Conservation (phyloP, 2,888 invertebrate species). For the Caenorhabditis japonica region DNA sequence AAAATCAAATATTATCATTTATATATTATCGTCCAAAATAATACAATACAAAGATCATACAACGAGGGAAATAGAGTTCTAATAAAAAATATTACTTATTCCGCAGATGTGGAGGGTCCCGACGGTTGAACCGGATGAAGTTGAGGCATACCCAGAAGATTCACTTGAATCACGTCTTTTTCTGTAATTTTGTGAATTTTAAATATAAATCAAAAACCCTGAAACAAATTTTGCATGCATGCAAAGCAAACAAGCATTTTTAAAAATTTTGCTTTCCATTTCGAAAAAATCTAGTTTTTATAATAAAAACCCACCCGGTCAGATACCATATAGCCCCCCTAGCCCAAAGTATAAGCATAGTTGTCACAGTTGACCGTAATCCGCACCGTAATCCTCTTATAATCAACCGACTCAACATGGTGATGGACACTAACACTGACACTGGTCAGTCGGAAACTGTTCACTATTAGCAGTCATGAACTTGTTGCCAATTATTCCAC, state of each 20-base stretch:
- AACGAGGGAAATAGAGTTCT: too few species aligned
- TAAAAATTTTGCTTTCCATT: too few species aligned
- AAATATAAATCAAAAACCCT: too few species aligned
- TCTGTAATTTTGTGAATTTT: too few species aligned
- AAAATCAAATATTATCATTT: too few species aligned
- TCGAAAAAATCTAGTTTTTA: slow-evolving; percentile 31
- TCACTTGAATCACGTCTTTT: slow-evolving; percentile 3
- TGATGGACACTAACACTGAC: slow-evolving; percentile 11
- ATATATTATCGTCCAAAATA: too few species aligned
- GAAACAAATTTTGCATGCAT: too few species aligned
- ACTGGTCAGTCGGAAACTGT: slow-evolving; percentile 41
- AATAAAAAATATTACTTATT: too few species aligned
- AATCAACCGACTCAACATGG: slow-evolving; percentile 45
- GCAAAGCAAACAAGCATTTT: too few species aligned
- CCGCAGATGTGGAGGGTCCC: too few species aligned
- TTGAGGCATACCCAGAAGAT: neutral
- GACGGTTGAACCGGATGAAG: too few species aligned
- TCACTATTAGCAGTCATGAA: slow-evolving; percentile 36
- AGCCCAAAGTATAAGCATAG: slow-evolving; percentile 20
- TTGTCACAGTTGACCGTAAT: slow-evolving; percentile 53
- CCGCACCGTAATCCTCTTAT: slow-evolving; percentile 52
- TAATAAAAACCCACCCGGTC: slow-evolving; percentile 32
- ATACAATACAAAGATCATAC: too few species aligned
- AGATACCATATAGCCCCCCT: slow-evolving; percentile 23
- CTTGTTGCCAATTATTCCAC: slow-evolving; percentile 33